Evolutionary conservation across 2,797 vertebrate genomes (phyloP).

Genomic region (Macropodus opercularis): DNA sequence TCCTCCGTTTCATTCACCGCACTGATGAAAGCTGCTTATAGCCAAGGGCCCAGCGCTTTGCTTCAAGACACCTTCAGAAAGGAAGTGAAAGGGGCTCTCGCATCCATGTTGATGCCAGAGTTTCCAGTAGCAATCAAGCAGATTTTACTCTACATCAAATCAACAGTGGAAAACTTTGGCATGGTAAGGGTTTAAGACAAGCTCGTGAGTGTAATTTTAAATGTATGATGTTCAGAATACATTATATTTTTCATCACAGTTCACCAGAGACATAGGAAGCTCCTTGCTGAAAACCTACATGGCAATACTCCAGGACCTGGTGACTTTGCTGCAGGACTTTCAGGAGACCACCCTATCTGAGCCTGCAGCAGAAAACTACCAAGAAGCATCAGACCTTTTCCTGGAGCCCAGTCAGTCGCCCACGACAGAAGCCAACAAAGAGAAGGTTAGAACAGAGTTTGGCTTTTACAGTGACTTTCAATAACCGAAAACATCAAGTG

Average conservation of each 20-base stretch:
- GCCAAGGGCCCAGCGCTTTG: conserved; percentile 64
- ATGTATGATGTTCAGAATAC: not conserved
- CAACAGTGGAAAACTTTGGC: conserved; percentile 84
- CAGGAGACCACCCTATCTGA: conserved; percentile 56
- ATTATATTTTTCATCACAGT: conserved; percentile 53
- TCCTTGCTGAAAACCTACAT: conserved; percentile 74
- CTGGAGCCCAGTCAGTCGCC: conserved; percentile 75
- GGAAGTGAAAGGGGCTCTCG: conserved; percentile 68
- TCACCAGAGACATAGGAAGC: conserved; percentile 65
- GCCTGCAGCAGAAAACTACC: conserved; percentile 37
- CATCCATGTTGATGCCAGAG: conserved; percentile 60
- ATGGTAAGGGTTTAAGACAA: conserved; percentile 76
- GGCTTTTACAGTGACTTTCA: conserved; percentile 1
- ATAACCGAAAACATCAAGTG: not conserved
- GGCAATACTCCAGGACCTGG: conserved; percentile 79
- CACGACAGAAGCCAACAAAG: conserved; percentile 61
- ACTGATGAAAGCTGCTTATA: conserved; percentile 82
- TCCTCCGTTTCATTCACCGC: conserved; percentile 66
- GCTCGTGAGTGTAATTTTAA: not conserved
- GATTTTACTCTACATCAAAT: conserved; percentile 88
- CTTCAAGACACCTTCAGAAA: conserved; percentile 69
- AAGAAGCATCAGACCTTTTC: conserved; percentile 79
- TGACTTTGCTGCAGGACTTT: conserved; percentile 71
- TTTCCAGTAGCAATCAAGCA: conserved; percentile 83
- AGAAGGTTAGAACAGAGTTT: conserved; percentile 80